Evolutionary conservation across 2,888 invertebrate species (phyloP).

Genomic region (Lissonota sp.): DNA sequence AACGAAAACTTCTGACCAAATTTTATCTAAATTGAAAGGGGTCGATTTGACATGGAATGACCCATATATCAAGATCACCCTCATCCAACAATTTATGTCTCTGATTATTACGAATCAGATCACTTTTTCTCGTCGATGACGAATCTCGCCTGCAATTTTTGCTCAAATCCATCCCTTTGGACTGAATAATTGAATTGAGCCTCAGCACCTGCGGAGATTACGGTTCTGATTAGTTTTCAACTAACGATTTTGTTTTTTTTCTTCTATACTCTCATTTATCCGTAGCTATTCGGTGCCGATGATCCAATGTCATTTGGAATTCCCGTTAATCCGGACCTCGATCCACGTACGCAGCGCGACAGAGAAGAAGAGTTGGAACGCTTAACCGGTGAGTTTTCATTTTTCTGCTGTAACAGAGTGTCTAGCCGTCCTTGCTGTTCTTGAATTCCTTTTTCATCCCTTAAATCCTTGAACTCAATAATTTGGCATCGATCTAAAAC

Average conservation of each 20-base stretch:
- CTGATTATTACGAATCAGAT: not conserved
- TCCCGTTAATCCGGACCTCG: conserved; percentile 80
- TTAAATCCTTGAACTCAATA: no score
- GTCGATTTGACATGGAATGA: no score
- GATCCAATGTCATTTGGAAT: conserved; percentile 83
- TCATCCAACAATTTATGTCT: not conserved
- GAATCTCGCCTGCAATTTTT: conserved; percentile 8
- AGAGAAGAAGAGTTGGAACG: conserved; percentile 75
- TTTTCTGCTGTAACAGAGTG: no score
- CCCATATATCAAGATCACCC: not conserved
- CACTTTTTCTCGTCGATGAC: not conserved
- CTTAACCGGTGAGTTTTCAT: conserved; percentile 64
- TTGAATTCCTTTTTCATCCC: no score
- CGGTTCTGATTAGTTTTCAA: conserved; percentile 6
- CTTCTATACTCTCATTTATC: conserved; percentile 40
- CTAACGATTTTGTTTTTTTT: conserved; percentile 38
- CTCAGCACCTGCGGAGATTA: conserved; percentile 47
- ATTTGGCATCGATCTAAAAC: no score
- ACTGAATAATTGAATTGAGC: conserved; percentile 13
- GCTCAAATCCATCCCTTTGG: not conserved
- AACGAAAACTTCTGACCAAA: no score
- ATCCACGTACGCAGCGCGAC: conserved; percentile 75
- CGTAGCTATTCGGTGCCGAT: conserved; percentile 82
- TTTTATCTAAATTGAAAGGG: no score
- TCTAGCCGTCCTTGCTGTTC: no score